Evolutionary conservation across 2,797 vertebrate species (phyloP).

Genomic region (Macrochelys suwanniensis): DNA sequence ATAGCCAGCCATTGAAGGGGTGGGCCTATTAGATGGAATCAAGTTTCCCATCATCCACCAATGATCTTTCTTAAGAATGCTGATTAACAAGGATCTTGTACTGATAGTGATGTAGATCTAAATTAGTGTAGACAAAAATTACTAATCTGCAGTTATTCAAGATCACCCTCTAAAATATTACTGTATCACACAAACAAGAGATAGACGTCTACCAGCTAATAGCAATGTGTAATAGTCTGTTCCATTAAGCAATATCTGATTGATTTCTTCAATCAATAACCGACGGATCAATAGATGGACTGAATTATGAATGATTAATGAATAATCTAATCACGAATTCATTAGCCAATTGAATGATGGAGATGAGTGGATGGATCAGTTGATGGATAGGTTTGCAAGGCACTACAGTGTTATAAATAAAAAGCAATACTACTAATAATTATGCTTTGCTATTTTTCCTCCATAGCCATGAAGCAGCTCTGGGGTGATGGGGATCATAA

Average conservation of each 20-base stretch:
- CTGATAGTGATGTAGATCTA: background rate
- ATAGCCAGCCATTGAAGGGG: background rate
- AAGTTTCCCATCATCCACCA: background rate
- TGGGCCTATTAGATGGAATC: background rate
- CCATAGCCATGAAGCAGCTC: slow-evolving; percentile 85
- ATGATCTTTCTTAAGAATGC: slow-evolving; percentile 18
- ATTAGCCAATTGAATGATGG: background rate
- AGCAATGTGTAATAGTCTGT: background rate
- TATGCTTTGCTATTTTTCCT: background rate
- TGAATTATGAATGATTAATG: background rate
- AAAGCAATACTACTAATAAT: background rate
- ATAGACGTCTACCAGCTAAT: background rate
- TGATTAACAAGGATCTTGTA: background rate
- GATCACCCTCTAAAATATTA: background rate
- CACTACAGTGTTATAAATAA: background rate
- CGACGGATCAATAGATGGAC: background rate
- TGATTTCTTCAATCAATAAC: background rate
- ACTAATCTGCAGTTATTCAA: background rate
- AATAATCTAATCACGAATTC: background rate
- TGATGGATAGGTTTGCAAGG: background rate
- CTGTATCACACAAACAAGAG: background rate
- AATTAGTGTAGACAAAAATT: background rate
- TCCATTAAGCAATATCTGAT: background rate
- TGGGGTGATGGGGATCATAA: slow-evolving; percentile 84
- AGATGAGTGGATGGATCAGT: background rate